A percentile compares a stretch with the other conserved stretches of the same genome.
These are phyloP conservation scores for Urosaurus nigricauda DNA, from an alignment of 2,797 vertebrate species.

Conservation along the genomic window DNA sequence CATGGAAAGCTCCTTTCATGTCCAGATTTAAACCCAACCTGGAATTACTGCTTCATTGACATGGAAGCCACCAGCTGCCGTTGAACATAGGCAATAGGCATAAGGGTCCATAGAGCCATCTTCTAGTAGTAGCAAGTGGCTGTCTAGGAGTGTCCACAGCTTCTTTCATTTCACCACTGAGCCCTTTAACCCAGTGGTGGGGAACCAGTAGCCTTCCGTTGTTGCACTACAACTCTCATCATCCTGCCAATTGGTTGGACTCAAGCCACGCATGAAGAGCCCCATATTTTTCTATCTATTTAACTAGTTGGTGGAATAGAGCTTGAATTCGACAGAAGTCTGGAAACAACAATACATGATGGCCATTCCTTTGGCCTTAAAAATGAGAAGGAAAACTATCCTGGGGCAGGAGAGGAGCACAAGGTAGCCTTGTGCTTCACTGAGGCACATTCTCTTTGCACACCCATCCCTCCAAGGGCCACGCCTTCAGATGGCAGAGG, in stretches of 20 bases:
- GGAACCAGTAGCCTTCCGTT: background rate
- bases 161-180: background rate
- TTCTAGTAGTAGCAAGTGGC: no score
- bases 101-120: background rate
- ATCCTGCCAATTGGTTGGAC: background rate
- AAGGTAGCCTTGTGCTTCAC: background rate
- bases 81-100: background rate
- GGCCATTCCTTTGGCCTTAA: background rate
- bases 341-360: no score
- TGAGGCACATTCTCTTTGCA: background rate
- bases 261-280: background rate
- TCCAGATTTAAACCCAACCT: no score
- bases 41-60: no score
- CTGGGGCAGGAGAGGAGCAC: background rate
- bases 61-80: no score
- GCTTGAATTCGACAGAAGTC: background rate
- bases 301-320: background rate
- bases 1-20: no score
- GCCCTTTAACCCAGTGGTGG: background rate
- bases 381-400: background rate
- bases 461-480: constrained; percentile 4
- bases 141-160: background rate
- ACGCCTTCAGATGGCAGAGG: background rate
- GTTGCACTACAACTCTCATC: background rate
- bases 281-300: background rate